A percentile compares a stretch with the other conserved stretches of the same genome.
Evolutionary conservation across 2,113 vertebrate genomes (phyloP).

Genomic region (Thymallus thymallus): DNA sequence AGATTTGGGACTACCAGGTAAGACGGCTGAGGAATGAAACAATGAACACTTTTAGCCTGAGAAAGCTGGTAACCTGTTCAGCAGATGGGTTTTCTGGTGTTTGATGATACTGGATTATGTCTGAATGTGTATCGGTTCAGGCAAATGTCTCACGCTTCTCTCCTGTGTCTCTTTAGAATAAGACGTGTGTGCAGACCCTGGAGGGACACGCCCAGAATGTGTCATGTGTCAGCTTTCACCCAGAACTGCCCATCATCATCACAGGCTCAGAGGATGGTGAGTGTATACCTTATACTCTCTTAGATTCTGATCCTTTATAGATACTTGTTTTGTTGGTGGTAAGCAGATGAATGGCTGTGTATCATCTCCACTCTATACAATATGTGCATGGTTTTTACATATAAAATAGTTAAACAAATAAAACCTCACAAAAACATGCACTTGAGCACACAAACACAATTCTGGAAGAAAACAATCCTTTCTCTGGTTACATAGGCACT

Average conservation of each 20-base stretch:
- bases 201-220: constrained; percentile 98
- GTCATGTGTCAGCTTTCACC: constrained; percentile 97
- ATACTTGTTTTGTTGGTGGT: no score
- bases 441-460: neutral
- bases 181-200: constrained; percentile 96
- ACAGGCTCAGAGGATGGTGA: constrained; percentile 97
- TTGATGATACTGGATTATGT: no score
- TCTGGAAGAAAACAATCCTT: neutral
- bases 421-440: neutral
- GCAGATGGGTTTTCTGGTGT: no score
- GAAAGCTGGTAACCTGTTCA: no score
- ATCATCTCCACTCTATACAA: no score
- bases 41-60: neutral
- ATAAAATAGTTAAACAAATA: neutral
- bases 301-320: no score
- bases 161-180: constrained; percentile 78
- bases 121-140: no score
- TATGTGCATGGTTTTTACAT: no score
- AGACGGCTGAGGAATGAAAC: neutral
- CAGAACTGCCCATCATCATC: constrained; percentile 96
- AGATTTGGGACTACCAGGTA: constrained; percentile 99
- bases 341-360: no score
- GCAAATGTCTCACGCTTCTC: neutral
- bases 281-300: constrained; percentile 16
- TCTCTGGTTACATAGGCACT: constrained; percentile 75